phyloP scores from a whole-genome alignment of 2,113 vertebrate species.

The Spheniscus mendiculus region DNA sequence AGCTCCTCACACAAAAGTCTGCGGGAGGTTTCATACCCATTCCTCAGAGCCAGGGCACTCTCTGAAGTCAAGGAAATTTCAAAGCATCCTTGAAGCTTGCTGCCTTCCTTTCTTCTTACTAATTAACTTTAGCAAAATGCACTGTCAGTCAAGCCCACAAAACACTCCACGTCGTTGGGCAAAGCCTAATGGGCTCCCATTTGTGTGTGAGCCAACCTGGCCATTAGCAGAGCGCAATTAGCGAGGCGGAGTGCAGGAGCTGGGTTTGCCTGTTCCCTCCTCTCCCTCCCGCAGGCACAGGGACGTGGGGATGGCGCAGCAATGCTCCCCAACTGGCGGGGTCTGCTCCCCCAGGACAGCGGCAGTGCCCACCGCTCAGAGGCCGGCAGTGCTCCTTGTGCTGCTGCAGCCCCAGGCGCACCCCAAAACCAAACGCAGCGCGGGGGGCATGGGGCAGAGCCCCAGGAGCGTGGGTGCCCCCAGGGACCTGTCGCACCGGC shows the following conservation, averaged over 20 bases:
- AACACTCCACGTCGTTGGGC: background rate
- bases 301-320: accelerated
- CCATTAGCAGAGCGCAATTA: slow-evolving; percentile 63
- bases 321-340: accelerated
- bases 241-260: background rate
- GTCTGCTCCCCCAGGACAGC: accelerated
- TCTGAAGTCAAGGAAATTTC: slow-evolving; percentile 47
- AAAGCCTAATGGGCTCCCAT: slow-evolving; percentile 53
- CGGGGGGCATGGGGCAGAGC: background rate
- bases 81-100: slow-evolving; percentile 56
- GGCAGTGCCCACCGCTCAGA: accelerated
- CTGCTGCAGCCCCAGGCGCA: background rate
- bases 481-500: accelerated
- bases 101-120: slow-evolving; percentile 31
- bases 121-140: slow-evolving; percentile 54
- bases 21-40: accelerated
- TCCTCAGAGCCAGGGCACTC: background rate
- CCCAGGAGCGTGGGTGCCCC: accelerated
- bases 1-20: background rate
- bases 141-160: slow-evolving; percentile 35
- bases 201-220: slow-evolving; percentile 39
- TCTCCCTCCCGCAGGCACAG: background rate
- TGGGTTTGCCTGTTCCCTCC: background rate
- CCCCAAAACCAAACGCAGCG: background rate
- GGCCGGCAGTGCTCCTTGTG: accelerated